A percentile compares a stretch with the other conserved stretches of the same genome.
These are phyloP conservation scores for Drosophila lowei DNA, from an alignment of 1,140 invertebrate species.

Conservation along the genomic window DNA sequence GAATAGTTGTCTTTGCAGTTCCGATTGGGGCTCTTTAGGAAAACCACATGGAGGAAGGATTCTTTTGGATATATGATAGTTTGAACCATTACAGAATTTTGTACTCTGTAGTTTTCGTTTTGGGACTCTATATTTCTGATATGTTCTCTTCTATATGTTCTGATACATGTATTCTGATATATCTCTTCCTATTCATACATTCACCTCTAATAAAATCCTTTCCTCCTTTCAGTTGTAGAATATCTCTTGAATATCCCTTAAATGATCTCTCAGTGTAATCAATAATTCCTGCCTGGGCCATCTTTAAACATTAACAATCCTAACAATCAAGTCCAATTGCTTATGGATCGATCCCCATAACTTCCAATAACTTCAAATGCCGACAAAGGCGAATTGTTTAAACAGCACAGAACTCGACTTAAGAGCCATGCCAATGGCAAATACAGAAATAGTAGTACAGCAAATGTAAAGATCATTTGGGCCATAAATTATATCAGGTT, in stretches of 20 bases:
- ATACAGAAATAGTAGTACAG: slow-evolving; percentile 34
- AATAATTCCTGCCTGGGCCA: slow-evolving; percentile 33
- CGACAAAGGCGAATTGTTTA: slow-evolving; percentile 67
- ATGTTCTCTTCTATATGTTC: too few relatives aligned
- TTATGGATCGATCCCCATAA: slow-evolving; percentile 17
- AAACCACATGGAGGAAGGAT: too few relatives aligned
- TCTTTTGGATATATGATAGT: too few relatives aligned
- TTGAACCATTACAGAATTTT: too few relatives aligned
- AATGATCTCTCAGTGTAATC: slow-evolving; percentile 42
- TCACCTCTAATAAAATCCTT: neutral
- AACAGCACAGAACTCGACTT: slow-evolving; percentile 44
- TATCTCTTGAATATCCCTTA: too few relatives aligned
- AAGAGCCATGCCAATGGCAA: slow-evolving; percentile 29
- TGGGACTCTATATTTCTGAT: too few relatives aligned
- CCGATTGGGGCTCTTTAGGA: too few relatives aligned
- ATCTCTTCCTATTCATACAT: too few relatives aligned
- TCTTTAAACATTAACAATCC: slow-evolving; percentile 16
- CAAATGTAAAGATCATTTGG: slow-evolving; percentile 54
- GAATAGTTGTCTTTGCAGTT: neutral
- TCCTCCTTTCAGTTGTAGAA: neutral
- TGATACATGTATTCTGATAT: too few relatives aligned
- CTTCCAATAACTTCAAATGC: slow-evolving; percentile 53
- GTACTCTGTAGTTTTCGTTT: too few relatives aligned
- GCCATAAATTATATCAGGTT: slow-evolving; percentile 59
- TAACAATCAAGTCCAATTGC: slow-evolving; percentile 19